These are phyloP conservation scores for Ceraclea dissimilis DNA, from an alignment of 2,888 invertebrate species.

Conservation along the genomic window DNA sequence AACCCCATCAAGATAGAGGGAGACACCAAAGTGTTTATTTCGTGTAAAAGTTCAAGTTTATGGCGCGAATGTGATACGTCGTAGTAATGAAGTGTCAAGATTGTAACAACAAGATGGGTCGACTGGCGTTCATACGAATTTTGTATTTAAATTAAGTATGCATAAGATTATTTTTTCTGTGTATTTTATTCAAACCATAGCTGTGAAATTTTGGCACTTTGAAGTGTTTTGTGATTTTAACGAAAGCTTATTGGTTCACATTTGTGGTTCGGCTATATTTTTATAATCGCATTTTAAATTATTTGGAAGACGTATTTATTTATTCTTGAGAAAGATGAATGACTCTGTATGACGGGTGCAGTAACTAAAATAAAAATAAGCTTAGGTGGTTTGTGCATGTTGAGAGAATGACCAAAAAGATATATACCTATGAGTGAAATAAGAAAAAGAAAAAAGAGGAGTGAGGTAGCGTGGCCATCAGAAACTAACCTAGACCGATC, in stretches of 20 bases:
- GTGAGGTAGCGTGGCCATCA: no score
- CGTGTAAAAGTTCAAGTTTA: not conserved
- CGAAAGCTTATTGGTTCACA: not conserved
- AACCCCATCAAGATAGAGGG: not conserved
- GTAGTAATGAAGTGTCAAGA: not conserved
- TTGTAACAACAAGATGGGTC: not conserved
- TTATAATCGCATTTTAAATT: no score
- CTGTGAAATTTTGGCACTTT: conserved; percentile 1
- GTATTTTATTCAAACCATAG: not conserved
- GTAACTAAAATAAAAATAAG: no score
- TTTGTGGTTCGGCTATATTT: not conserved
- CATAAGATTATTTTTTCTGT: not conserved
- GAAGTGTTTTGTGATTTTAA: not conserved
- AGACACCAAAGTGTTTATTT: not conserved
- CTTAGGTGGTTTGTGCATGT: no score
- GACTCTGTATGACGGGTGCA: no score
- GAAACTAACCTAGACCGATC: no score
- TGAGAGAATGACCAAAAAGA: no score
- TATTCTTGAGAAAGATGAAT: no score
- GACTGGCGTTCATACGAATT: not conserved
- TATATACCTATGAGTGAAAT: no score
- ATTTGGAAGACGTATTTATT: no score
- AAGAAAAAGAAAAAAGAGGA: no score
- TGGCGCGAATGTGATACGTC: not conserved
- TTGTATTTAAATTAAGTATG: not conserved